Conservation (phyloP, 2,797 vertebrate genomes). For the Melopsittacus undulatus region DNA sequence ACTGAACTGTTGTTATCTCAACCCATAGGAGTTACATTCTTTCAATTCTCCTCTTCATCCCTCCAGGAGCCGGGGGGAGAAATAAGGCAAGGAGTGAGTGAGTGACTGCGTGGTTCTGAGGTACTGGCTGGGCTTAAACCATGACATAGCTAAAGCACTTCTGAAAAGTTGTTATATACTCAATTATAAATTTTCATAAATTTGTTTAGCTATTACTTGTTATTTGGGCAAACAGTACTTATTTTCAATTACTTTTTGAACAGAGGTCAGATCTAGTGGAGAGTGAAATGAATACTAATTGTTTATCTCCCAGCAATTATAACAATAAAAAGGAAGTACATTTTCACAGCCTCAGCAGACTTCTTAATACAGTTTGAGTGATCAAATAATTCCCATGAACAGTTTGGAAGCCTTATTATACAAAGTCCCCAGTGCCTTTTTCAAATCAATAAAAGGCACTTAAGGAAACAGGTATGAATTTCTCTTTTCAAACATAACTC, state of each 20-base stretch:
- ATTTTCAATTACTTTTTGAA: slow-evolving; percentile 42
- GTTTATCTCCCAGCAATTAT: slow-evolving; percentile 36
- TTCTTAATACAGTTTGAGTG: slow-evolving; percentile 8
- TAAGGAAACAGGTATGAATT: background rate
- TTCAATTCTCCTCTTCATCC: background rate
- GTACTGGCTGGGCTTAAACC: background rate
- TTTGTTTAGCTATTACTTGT: slow-evolving; percentile 13
- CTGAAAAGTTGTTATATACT: background rate
- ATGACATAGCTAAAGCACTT: background rate
- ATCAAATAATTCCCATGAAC: slow-evolving; percentile 32
- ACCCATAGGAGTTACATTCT: background rate
- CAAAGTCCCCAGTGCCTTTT: background rate
- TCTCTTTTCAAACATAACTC: background rate
- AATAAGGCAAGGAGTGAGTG: background rate
- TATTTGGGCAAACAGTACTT: slow-evolving; percentile 33
- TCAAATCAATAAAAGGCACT: background rate
- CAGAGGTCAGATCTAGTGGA: background rate
- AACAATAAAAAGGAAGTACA: slow-evolving; percentile 11
- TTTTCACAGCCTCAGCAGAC: slow-evolving; percentile 41
- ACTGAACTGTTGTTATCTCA: background rate
- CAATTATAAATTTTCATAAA: background rate
- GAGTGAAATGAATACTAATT: slow-evolving; percentile 39
- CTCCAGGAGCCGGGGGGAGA: background rate
- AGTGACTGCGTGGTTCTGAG: background rate
- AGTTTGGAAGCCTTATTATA: slow-evolving; percentile 3